phyloP scores from a whole-genome alignment of 2,888 invertebrate genomes.

The Drosophila flavopinicola region DNA sequence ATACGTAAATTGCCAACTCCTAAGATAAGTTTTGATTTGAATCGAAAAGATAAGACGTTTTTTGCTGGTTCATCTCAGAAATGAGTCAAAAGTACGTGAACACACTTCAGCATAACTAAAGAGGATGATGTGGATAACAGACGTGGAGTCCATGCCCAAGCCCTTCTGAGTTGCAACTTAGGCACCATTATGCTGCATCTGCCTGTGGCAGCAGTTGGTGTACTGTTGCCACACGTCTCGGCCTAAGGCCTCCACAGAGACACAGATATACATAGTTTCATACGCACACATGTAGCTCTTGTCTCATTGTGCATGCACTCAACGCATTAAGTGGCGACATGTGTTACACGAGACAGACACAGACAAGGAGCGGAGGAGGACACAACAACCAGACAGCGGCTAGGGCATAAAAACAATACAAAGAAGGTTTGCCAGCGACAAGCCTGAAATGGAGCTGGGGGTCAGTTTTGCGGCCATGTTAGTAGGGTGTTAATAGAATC shows the following conservation, averaged over 20 bases:
- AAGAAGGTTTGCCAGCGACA: background rate
- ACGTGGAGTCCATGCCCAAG: background rate
- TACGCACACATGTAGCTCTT: conserved; percentile 18
- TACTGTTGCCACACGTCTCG: conserved; percentile 26
- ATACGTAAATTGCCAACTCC: too few relatives aligned
- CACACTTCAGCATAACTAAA: background rate
- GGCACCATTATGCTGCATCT: conserved; percentile 24
- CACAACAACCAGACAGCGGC: conserved; percentile 8
- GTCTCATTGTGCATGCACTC: conserved; percentile 75
- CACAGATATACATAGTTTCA: background rate
- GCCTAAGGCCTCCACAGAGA: conserved; percentile 4
- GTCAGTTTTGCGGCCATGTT: conserved; percentile 25
- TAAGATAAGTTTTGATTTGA: too few relatives aligned
- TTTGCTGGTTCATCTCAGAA: too few relatives aligned
- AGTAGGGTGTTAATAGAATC: conserved; percentile 65
- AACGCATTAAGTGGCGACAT: conserved; percentile 78
- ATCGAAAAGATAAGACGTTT: too few relatives aligned
- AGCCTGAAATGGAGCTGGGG: background rate
- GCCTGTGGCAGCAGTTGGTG: conserved; percentile 37
- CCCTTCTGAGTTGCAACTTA: conserved; percentile 12
- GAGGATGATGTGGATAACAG: background rate
- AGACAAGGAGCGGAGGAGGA: conserved; percentile 16
- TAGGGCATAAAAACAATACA: conserved; percentile 17
- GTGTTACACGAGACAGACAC: conserved; percentile 59
- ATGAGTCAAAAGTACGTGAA: too few relatives aligned